Evolutionary conservation across 1,140 invertebrate genomes (phyloP), one percentile per base, ranked within the genome.

Genomic region (Dreissena rostriformis): DNA sequence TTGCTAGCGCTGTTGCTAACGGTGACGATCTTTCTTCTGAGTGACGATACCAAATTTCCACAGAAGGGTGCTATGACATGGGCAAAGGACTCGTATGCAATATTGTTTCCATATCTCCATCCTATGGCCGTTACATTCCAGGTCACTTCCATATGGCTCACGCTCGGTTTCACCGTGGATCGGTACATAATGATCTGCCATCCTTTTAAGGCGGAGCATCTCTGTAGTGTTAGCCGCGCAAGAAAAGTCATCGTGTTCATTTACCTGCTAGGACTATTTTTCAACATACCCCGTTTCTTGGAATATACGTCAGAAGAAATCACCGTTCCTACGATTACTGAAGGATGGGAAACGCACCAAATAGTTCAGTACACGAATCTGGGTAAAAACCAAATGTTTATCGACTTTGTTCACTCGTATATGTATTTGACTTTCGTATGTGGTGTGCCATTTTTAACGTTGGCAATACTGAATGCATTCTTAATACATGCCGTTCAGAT

Each of bases 111-210:
- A 14, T 91, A 87, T 74, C 82, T 93, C 10, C 92, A 93, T 82
- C 91, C 92, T 7, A 74, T 86, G 0, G 90, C 91, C 55, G 84
- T 93, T 29, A 92, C 91, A 22, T 93, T 92, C 75, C 91, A 93
- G 76, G 90, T 93, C 53, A 93, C 92, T 0, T 93, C 93, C 70
- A 90, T 94, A 73, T 94, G 93, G 92, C 88, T 94, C 65, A 94
- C 93, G 10, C 66, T 94, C 19, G 93, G 91, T 7, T 94, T 94
- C 84, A 93, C 93, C 0, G 90, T 93, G 14, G 93, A 94, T 85
- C 85, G 93, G 6, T 94, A 93, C 78, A 92, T 94, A 70, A 94
- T 94, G 92, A 94, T 94, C 29, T 93, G 93, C 77, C 92, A 93
- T 75, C 93, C 93, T 6, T 94, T 93, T 82, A 88, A 88, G 65